Percentiles rank a stretch among this genome's conserved stretches.
phyloP scores from a whole-genome alignment of 2,888 invertebrate genomes.

The Eupithecia insigniata region DNA sequence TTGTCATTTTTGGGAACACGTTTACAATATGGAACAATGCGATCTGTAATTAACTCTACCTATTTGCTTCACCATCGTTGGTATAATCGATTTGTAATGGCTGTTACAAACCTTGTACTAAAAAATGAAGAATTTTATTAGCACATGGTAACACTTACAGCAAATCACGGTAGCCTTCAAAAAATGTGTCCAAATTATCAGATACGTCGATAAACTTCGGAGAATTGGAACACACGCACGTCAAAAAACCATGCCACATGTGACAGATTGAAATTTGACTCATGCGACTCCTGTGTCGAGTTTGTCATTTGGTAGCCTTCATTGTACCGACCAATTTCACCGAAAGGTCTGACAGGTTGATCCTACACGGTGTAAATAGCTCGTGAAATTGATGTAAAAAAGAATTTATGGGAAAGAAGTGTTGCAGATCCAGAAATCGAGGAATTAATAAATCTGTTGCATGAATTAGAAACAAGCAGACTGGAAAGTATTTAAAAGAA shows the following conservation, averaged over 20 bases:
- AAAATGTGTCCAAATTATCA: constrained; percentile 52
- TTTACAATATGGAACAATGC: constrained; percentile 45
- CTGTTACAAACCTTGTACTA: constrained; percentile 4
- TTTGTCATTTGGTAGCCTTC: constrained; percentile 62
- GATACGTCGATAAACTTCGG: constrained; percentile 45
- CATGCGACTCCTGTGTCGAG: constrained; percentile 62
- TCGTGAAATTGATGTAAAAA: constrained; percentile 68
- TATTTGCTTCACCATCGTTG: constrained; percentile 28
- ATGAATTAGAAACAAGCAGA: not conserved
- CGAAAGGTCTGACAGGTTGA: constrained; percentile 67
- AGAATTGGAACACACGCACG: constrained; percentile 61
- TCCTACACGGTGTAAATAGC: constrained; percentile 61
- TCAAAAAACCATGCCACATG: constrained; percentile 64
- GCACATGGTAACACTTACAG: constrained; percentile 40
- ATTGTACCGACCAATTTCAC: constrained; percentile 64
- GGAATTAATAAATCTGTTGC: not conserved
- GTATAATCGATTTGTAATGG: constrained; percentile 39
- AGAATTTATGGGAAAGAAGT: constrained; percentile 21
- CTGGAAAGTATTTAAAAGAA: no score
- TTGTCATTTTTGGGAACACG: constrained; percentile 38
- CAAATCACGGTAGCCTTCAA: constrained; percentile 58
- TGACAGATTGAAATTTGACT: constrained; percentile 66
- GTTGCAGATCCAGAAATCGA: not conserved
- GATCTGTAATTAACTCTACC: constrained; percentile 47
- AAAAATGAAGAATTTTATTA: not conserved